Percentiles rank a stretch among this genome's conserved stretches.
These are phyloP conservation scores for Heliconius hortense DNA, from an alignment of 2,888 invertebrate genomes.

Conservation along the genomic window DNA sequence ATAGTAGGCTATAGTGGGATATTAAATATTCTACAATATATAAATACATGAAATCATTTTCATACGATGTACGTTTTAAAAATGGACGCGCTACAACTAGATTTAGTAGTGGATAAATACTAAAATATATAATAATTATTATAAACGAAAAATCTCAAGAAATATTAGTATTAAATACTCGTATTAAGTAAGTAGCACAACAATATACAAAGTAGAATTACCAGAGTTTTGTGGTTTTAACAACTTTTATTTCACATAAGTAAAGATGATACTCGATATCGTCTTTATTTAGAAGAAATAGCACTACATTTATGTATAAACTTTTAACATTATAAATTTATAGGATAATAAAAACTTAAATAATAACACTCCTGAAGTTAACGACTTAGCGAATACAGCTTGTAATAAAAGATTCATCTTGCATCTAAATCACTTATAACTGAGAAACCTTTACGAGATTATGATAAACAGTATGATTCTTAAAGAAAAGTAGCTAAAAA, in stretches of 20 bases:
- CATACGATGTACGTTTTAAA: neutral
- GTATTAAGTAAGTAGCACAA: neutral
- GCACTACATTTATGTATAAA: neutral
- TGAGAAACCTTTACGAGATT: neutral
- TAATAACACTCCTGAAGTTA: constrained; percentile 15
- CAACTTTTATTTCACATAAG: neutral
- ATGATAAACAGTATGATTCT: neutral
- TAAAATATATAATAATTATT: neutral
- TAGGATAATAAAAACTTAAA: constrained; percentile 13
- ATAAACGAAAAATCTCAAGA: neutral
- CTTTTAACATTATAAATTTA: constrained; percentile 8
- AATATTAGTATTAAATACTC: neutral
- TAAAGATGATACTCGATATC: neutral
- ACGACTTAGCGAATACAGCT: constrained; percentile 11
- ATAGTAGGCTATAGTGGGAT: neutral
- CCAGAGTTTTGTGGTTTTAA: neutral
- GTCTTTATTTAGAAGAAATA: neutral
- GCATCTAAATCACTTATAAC: neutral
- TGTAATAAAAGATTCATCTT: constrained; percentile 17
- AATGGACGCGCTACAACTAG: neutral
- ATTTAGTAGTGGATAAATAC: neutral
- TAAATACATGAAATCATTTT: neutral
- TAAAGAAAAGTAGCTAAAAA: neutral
- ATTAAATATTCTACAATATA: neutral
- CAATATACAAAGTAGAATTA: neutral